A percentile compares a stretch with the other conserved stretches of the same genome.
Evolutionary conservation across 2,797 vertebrate genomes (phyloP).

Genomic region (Serranus cabrilla): DNA sequence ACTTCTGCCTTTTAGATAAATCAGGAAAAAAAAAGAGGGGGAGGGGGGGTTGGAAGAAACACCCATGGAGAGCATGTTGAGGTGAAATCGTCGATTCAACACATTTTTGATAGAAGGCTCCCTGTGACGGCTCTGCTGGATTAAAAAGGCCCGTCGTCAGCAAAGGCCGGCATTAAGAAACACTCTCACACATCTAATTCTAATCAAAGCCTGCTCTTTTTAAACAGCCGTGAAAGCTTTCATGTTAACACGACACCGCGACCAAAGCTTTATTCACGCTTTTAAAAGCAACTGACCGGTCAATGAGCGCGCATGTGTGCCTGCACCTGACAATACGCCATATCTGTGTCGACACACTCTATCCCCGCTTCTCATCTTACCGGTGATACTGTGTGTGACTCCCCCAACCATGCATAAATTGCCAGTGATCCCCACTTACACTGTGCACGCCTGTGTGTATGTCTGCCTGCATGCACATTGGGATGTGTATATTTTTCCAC

Average conservation of each 20-base stretch:
- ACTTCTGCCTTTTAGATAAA: constrained; percentile 53
- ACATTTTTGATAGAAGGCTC: constrained; percentile 77
- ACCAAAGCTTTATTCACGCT: constrained; percentile 79
- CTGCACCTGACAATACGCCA: constrained; percentile 63
- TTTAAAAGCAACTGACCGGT: constrained; percentile 73
- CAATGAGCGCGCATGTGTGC: constrained; percentile 55
- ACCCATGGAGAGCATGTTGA: constrained; percentile 42
- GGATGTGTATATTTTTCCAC: constrained; percentile 63
- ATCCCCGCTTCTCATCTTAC: constrained; percentile 76
- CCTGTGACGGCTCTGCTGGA: constrained; percentile 68
- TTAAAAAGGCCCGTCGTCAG: constrained; percentile 77
- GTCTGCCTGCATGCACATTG: background rate
- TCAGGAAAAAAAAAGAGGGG: background rate
- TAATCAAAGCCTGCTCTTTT: constrained; percentile 82
- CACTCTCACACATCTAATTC: constrained; percentile 76
- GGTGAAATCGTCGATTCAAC: constrained; percentile 76
- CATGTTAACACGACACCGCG: constrained; percentile 82
- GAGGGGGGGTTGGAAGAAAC: constrained; percentile 15
- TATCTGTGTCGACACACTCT: constrained; percentile 74
- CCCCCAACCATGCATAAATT: constrained; percentile 65
- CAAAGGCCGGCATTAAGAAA: constrained; percentile 78
- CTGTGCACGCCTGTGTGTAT: constrained; percentile 39
- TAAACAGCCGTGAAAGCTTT: constrained; percentile 79
- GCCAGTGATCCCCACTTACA: constrained; percentile 63
- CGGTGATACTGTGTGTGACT: constrained; percentile 62